Evolutionary conservation across 37 sponge, comb jelly and placozoan genomes (phyloP), one percentile per base, ranked within the genome.

Genomic region (Tethya wilhelma): DNA sequence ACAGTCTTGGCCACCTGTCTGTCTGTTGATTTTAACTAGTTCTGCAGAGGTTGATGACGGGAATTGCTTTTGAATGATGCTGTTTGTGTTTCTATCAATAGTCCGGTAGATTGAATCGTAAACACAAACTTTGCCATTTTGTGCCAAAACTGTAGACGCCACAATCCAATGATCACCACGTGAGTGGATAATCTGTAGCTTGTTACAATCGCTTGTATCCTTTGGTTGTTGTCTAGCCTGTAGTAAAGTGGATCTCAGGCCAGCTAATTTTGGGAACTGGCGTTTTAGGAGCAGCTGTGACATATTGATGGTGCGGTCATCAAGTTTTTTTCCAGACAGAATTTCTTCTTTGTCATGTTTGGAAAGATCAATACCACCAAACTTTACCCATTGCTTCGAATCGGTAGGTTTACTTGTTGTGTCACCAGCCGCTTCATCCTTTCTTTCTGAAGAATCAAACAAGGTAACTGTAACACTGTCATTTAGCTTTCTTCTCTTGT

Each of bases 161-260:
- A 38, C 70, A 58, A 84, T 84, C 85, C 85, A 84, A 42, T 83
- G 84, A 37, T 83, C 31, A n/a, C 75, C 75, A 31, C 69, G 57
- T 8, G 39, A 44, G 37, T 69, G 68, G 17, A 79, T 46, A 11
- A 80, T 80, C 56, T 80, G 81, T 5, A 80, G 7, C 5, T 39
- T 23, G 2, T 80, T 28, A 3, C n/a, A 3, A 19, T 3, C 25
- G 25, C 29, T 38, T 80, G 70, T 30, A 22, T 9, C 14, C 4
- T 23, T n/a, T n/a, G n/a, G n/a, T 44, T 62, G 76, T 41, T 73
- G 28, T 37, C 39, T 59, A n/a, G 42, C n/a, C 44, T 75, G 59
- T 56, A 73, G 37, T 25, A 73, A 32, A 56, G 67, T 66, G 8
- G 69, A 67, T 26, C 34, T 55, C 31, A 66, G 40, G 9, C 81